Evolutionary conservation across 2,113 vertebrate genomes (phyloP).

Genomic region (Caloenas nicobarica): DNA sequence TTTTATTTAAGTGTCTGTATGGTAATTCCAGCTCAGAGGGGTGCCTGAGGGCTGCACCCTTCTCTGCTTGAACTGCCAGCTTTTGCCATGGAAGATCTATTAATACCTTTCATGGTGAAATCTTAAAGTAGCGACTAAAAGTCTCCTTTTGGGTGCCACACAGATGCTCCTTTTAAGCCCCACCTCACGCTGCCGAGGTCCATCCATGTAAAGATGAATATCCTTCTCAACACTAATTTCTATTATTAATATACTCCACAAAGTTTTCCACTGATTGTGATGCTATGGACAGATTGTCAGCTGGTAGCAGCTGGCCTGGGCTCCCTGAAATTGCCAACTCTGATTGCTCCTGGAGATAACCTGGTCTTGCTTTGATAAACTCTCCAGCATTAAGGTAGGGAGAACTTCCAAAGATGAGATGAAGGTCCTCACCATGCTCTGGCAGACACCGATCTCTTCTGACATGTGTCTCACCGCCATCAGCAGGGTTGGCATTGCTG

Average conservation of each 20-base stretch:
- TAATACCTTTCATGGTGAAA: not conserved
- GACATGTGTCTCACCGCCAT: rapidly evolving
- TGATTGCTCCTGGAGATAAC: not conserved
- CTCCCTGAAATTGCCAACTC: not conserved
- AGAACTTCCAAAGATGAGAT: not conserved
- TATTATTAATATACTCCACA: not conserved
- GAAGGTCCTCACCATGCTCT: not conserved
- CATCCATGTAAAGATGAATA: not conserved
- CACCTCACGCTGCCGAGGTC: not conserved
- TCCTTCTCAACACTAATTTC: not conserved
- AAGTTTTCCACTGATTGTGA: not conserved
- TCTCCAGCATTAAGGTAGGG: not conserved
- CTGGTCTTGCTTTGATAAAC: not conserved
- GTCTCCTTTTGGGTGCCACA: not conserved
- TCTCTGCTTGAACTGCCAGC: not conserved
- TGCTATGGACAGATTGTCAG: not conserved
- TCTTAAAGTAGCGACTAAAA: not conserved
- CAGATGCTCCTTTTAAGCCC: not conserved
- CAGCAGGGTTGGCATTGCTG: not conserved
- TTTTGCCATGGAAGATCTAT: not conserved
- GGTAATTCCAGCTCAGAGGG: conserved; percentile 29
- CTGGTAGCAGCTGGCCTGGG: not conserved
- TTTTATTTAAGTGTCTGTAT: conserved; percentile 50
- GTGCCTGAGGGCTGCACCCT: not conserved
- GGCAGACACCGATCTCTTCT: not conserved